phyloP scores from a whole-genome alignment of 2,113 vertebrate genomes.

The Scalopus aquaticus region DNA sequence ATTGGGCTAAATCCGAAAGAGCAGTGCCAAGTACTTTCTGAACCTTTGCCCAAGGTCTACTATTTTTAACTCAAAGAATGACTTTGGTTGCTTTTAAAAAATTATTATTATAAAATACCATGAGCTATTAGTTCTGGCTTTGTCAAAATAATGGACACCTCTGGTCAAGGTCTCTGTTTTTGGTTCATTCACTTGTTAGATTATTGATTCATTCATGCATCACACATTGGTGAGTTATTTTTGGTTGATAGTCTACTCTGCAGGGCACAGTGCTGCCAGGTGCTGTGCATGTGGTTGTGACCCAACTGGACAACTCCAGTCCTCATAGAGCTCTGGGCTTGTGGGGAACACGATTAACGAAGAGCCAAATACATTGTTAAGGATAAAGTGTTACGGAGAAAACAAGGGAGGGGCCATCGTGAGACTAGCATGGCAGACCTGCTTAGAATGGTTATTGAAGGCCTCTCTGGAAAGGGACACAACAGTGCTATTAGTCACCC shows the following conservation, averaged over 20 bases:
- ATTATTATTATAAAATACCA: not conserved
- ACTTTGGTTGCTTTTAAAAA: slow-evolving; percentile 2
- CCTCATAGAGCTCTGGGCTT: not conserved
- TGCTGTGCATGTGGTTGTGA: not conserved
- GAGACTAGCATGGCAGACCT: not conserved
- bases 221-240: not conserved
- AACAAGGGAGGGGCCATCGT: not conserved
- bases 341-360: not conserved
- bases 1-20: not conserved
- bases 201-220: not conserved
- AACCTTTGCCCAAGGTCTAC: not conserved
- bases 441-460: not conserved
- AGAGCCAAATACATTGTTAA: not conserved
- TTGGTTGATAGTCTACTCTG: not conserved
- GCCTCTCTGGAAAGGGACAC: not conserved
- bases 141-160: not conserved
- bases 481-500: not conserved
- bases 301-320: not conserved
- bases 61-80: not conserved
- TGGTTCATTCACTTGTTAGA: not conserved
- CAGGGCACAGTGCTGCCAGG: not conserved
- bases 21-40: not conserved
- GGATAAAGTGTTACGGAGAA: not conserved
- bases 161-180: not conserved
- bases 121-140: not conserved